Base-by-base conservation (phyloP, 1,140 invertebrate genomes). In the Drosophila aff. region DNA sequence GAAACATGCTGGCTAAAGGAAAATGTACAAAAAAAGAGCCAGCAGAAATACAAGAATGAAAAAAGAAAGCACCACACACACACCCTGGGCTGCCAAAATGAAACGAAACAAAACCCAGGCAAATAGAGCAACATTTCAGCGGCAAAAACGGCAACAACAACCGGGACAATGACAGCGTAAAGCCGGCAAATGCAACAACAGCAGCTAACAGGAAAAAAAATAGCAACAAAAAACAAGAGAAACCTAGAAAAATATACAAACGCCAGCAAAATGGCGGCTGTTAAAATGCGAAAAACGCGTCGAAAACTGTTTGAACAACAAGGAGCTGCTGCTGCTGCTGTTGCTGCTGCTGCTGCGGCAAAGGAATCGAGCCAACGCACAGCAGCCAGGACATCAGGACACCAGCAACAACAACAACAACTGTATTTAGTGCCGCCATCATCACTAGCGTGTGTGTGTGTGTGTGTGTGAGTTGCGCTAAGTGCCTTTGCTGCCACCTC, bases 261-360 rank as follows among this genome's bases (percentile, higher is more conserved):
- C 52, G 69, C 33, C 55, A 78, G 57, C 67, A 82, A 82, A 82
- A 82, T 82, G 80, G 74, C 79, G 79, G 74, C 63, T 68, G 53
- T 78, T 62, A 60, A 78, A 78, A 78, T 77, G 68, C 52, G 66
- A 64, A 72, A 68, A 82, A 52, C 75, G 68, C 67, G 74, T 82
- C 21, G 79, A 82, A 78, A 82, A 78, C 66, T 73, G 74, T 78
- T 82, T 73, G 66, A 77, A 82, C 73, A 82, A 62, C 67, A 73
- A 74, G 71, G 52, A 72, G 68, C 50, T 40, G 26, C 23, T 36
- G 23, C 1, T 26, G 44, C 44, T 46, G 43, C 4, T 44, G n/a
- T n/a, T n/a, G n/a, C n/a, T n/a, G 28, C 1, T 31, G 31, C 31
- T 36, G 21, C 1, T 47, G 21, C n/a, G 50, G 59, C 38, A 52